Base-by-base conservation (phyloP, 2,113 vertebrate species). In the Daboia siamensis region DNA sequence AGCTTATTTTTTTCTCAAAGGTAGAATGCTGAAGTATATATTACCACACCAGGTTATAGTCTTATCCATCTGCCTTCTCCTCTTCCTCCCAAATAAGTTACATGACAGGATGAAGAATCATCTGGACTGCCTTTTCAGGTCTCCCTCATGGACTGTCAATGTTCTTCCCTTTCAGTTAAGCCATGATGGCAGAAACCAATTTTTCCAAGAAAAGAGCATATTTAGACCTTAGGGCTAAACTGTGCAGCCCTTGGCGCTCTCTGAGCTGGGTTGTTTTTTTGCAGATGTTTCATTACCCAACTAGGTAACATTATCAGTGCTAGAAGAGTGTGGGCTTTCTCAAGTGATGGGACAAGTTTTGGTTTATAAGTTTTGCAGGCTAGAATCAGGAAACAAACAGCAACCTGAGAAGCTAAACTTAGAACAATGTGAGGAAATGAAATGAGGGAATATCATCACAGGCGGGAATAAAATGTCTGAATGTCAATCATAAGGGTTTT, bases 341-440 rank as follows among this genome's bases (percentile, higher is more conserved):
- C 4, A 86, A 92, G 74, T 39, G 55, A 90, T 61, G 46, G n/a
- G 90, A 39, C 9, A 44, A 29, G 88, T 64, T 33, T 80, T 26
- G 48, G 92, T 52, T 89, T 93, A 89, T 88, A 93, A 0, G 6
- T 84, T 90, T 93, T 80, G 80, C 92, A 90, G 80, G 86, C 56
- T 86, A 51, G 88, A 90, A 55, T 93, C 80, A 86, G 56, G 80
- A 64, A 93, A 90, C 74, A 54, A 89, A 92, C n/a, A 39, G n/a
- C 61, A 92, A 59, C 46, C 52, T 86, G 89, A 48, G 92, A 89
- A 92, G 89, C 44, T 59, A 39, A 92, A 39, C 23, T 54, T 48
- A 51, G 69, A 86, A 9, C 26, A 9, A 54, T 4, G 6, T 92
- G 17, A 92, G 86, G 88, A 52, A 90, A 92, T 90, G 46, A 89